These are phyloP conservation scores for Amphiprion ocellaris DNA, from an alignment of 2,113 vertebrate genomes.

Conservation along the genomic window DNA sequence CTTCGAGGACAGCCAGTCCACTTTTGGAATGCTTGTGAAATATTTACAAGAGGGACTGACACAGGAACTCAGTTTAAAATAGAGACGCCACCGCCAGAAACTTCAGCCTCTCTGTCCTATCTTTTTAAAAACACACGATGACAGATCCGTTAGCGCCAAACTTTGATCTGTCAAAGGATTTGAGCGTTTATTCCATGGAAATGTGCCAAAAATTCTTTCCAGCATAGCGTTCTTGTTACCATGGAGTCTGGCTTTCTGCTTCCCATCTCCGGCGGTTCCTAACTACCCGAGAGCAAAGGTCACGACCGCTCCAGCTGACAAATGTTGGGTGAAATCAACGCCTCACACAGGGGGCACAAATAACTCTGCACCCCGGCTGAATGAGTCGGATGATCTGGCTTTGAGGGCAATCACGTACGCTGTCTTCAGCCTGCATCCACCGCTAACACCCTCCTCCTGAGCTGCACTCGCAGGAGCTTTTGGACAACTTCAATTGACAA, in stretches of 20 bases:
- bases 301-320: constrained; percentile 66
- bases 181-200: constrained; percentile 20
- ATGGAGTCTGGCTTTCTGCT: constrained; percentile 66
- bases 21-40: constrained; percentile 77
- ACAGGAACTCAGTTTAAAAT: constrained; percentile 71
- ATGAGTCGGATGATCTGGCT: constrained; percentile 44
- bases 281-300: constrained; percentile 69
- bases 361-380: constrained; percentile 71
- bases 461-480: constrained; percentile 51
- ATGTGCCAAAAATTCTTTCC: constrained; percentile 38
- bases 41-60: constrained; percentile 67
- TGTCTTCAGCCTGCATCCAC: constrained; percentile 22
- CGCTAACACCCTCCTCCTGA: not conserved
- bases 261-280: constrained; percentile 55
- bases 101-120: constrained; percentile 29
- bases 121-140: constrained; percentile 31
- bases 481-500: constrained; percentile 63
- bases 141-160: constrained; percentile 36
- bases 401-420: constrained; percentile 32
- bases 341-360: constrained; percentile 72
- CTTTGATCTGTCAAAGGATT: not conserved
- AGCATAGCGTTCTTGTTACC: constrained; percentile 52
- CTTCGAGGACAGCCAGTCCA: constrained; percentile 53
- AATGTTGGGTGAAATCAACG: constrained; percentile 77
- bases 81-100: constrained; percentile 41